Evolutionary conservation across 2,113 vertebrate species (phyloP), one percentile per base, ranked within the genome.

Genomic region (Saccopteryx bilineata): DNA sequence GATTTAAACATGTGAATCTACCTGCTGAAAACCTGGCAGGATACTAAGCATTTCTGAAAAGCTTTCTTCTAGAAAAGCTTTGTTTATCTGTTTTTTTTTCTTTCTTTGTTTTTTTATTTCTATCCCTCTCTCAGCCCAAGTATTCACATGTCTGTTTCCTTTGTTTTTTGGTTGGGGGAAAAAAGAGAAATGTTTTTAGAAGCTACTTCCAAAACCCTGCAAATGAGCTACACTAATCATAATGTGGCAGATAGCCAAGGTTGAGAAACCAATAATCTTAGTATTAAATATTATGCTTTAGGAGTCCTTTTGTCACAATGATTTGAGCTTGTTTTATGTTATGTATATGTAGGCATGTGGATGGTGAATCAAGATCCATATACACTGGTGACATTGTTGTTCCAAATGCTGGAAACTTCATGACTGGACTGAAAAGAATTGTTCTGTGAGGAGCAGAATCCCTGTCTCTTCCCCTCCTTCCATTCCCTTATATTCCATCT

Each of bases 401-500:
- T n/a, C 4, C 54, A 60, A 33, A 94, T 46, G 12, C 9, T 90
- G 11, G 39, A 21, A 46, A 72, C 3, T 61, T 71, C 17, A 28
- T 78, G 2, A 28, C 24, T 91, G 26, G 14, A 31, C 15, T 54
- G 1, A 11, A 89, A 63, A 23, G n/a, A 56, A 68, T 18, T 92
- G 19, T 4, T 63, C 14, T 58, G 10, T 65, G 58, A 71, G 33
- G 31, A 39, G 31, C 1, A 9, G 31, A 3, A 17, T 6, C 33
- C 13, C 5, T 4, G 7, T 0, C 9, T 2, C 1, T 17, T 14
- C 14, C 14, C 0, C 2, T 33, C 5, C 3, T 1, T 7, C 12
- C 5, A 18, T 56, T 84, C 18, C 18, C 84, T 54, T n/a, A 52
- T 54, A 50, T 56, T 61, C 4, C 33, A 69, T 33, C 13, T n/a